Conservation (phyloP, 2,797 vertebrate genomes). For the Notoglanidium macrostoma region DNA sequence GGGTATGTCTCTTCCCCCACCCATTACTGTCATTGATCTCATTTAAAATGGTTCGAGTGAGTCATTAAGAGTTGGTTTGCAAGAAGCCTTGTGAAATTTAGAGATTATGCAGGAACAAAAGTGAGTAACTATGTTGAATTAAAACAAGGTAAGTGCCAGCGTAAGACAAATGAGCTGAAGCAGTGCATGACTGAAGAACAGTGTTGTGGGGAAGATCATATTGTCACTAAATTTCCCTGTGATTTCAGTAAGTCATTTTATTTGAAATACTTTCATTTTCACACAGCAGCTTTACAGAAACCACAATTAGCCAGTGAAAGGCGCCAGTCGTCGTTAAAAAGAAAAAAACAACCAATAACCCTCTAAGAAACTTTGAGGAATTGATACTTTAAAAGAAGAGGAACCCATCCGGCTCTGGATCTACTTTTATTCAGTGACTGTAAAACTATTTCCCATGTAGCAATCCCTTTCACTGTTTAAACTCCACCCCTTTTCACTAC, state of each 20-base stretch:
- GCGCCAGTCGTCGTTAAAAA: not conserved
- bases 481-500: not conserved
- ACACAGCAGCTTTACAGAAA: not conserved
- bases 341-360: not conserved
- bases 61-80: not conserved
- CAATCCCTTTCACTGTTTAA: not conserved
- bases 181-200: not conserved
- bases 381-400: not conserved
- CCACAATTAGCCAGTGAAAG: not conserved
- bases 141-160: not conserved
- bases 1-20: conserved; percentile 26
- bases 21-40: not conserved
- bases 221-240: not conserved
- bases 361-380: not conserved
- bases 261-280: conserved; percentile 1
- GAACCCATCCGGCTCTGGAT: not conserved
- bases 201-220: not conserved
- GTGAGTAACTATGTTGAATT: not conserved
- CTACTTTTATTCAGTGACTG: too few species aligned
- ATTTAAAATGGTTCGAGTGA: not conserved
- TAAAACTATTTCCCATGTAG: not conserved
- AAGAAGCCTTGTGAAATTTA: not conserved
- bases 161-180: not conserved
- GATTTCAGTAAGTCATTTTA: not conserved
- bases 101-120: not conserved